These are phyloP conservation scores for Cnemophilus loriae DNA, from an alignment of 2,113 vertebrate species.

Conservation along the genomic window DNA sequence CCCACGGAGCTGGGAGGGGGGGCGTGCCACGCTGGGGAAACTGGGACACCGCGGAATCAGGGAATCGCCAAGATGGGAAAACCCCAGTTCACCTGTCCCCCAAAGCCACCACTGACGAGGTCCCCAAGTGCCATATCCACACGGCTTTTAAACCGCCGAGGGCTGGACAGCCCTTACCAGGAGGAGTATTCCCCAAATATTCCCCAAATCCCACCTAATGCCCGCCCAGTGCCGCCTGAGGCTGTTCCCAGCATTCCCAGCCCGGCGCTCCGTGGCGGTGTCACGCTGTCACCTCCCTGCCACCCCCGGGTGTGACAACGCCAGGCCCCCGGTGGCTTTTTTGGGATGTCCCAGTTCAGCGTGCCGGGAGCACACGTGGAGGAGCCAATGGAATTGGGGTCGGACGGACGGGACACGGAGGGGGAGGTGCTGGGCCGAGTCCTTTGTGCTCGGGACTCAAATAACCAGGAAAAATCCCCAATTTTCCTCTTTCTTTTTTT, in stretches of 20 bases:
- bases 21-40: neutral
- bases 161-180: neutral
- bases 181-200: neutral
- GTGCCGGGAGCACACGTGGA: neutral
- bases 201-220: neutral
- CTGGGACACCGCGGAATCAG: neutral
- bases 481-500: too few species aligned
- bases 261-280: neutral
- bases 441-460: neutral
- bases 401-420: neutral
- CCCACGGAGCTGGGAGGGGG: neutral
- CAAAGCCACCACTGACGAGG: rapidly evolving
- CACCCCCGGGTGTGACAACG: neutral
- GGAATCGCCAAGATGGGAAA: neutral
- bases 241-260: neutral
- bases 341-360: neutral
- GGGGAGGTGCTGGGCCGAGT: neutral
- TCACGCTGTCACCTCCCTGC: neutral
- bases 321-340: neutral
- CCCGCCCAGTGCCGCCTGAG: neutral
- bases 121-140: neutral
- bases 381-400: neutral
- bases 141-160: rapidly evolving
- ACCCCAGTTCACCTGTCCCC: neutral
- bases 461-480: neutral